These are phyloP conservation scores for Tipula unca DNA, from an alignment of 2,888 invertebrate genomes.

Conservation along the genomic window DNA sequence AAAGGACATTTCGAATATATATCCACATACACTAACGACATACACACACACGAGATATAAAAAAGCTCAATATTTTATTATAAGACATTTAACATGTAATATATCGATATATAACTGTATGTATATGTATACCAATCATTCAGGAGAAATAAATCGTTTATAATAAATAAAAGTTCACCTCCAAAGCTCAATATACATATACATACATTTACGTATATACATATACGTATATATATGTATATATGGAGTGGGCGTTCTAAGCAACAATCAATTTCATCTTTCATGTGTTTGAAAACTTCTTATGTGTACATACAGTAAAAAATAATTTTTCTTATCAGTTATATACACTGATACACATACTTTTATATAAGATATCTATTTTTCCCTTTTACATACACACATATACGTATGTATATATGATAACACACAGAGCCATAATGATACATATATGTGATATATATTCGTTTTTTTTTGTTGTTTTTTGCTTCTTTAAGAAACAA, in stretches of 20 bases:
- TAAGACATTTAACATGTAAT: background rate
- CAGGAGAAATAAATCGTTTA: slow-evolving; percentile 14
- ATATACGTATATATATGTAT: background rate
- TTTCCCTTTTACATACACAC: background rate
- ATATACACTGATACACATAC: background rate
- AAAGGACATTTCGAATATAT: background rate
- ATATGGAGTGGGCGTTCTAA: slow-evolving; percentile 10
- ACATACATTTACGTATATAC: background rate
- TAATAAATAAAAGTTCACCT: slow-evolving; percentile 14
- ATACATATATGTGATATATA: background rate
- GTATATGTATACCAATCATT: background rate
- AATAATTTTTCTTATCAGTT: background rate
- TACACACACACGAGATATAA: background rate
- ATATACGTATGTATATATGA: background rate
- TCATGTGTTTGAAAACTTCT: background rate
- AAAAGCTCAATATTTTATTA: background rate
- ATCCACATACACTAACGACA: background rate
- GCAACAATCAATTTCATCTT: slow-evolving; percentile 8
- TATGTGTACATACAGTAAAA: background rate
- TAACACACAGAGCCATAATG: background rate
- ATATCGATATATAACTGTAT: background rate
- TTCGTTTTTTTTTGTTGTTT: background rate
- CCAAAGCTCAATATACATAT: background rate
- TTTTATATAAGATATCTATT: background rate
- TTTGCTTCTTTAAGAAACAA: background rate